These are phyloP conservation scores for Microcaecilia unicolor DNA, from an alignment of 2,797 vertebrate genomes.

Conservation along the genomic window DNA sequence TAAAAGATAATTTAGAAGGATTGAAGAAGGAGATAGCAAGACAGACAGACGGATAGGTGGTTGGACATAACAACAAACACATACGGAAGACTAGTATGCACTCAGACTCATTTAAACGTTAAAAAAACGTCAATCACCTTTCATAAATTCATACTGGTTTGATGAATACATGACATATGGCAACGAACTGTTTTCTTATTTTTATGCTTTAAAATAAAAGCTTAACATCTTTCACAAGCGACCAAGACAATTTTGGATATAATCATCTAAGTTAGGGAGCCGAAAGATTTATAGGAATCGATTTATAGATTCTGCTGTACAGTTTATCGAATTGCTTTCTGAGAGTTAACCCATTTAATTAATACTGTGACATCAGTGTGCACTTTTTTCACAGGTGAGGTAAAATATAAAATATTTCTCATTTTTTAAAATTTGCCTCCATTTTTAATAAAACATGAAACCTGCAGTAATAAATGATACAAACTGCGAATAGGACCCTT, in stretches of 20 bases:
- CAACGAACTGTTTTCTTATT: constrained; percentile 18
- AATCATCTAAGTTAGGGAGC: constrained; percentile 8
- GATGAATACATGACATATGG: constrained; percentile 19
- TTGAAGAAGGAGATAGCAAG: neutral
- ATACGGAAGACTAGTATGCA: constrained; percentile 1
- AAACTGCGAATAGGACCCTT: too few species aligned
- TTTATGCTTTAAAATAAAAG: constrained; percentile 4
- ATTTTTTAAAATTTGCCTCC: too few species aligned
- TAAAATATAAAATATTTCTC: neutral
- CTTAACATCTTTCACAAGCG: constrained; percentile 3
- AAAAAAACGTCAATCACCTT: constrained; percentile 18
- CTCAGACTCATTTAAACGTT: constrained; percentile 15
- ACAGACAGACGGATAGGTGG: neutral
- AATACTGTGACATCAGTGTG: neutral
- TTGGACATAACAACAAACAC: neutral
- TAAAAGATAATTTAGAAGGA: neutral
- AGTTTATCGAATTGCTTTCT: neutral
- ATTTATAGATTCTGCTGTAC: neutral
- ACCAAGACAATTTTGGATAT: neutral
- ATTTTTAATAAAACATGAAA: neutral
- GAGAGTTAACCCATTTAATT: neutral
- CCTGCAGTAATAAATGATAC: neutral
- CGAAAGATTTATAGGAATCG: neutral
- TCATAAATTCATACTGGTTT: constrained; percentile 35
- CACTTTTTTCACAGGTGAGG: neutral